phyloP scores from a whole-genome alignment of 2,797 vertebrate genomes.

The Sarcoramphus papa region DNA sequence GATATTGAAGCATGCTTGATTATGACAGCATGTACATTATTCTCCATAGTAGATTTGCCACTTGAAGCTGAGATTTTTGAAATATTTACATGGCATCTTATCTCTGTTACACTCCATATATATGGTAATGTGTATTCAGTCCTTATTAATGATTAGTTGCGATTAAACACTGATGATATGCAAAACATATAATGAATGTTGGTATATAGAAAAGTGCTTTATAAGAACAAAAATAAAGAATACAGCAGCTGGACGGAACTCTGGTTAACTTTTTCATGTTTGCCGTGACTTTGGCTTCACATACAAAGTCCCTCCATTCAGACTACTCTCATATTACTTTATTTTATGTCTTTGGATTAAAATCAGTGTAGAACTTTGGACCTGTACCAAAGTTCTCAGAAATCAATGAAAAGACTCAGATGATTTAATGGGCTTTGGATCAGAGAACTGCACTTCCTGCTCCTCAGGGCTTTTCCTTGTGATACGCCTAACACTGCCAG shows the following conservation, averaged over 20 bases:
- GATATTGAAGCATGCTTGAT: neutral
- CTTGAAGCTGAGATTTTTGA: neutral
- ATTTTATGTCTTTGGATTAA: neutral
- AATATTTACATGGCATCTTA: neutral
- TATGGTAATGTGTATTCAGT: neutral
- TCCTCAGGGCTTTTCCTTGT: neutral
- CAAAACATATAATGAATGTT: neutral
- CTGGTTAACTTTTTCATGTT: neutral
- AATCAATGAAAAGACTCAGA: neutral
- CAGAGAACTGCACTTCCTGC: neutral
- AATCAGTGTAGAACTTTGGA: neutral
- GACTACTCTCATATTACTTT: neutral
- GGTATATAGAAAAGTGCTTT: neutral
- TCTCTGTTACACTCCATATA: neutral
- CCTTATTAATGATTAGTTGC: neutral
- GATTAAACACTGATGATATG: neutral
- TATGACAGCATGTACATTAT: neutral
- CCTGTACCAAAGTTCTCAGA: neutral
- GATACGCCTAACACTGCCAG: neutral
- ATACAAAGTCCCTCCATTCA: neutral
- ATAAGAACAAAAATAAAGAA: conserved; percentile 24
- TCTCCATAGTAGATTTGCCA: neutral
- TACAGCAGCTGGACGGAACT: neutral
- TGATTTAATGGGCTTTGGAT: neutral
- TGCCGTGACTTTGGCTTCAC: neutral